phyloP scores from a whole-genome alignment of 2,797 vertebrate species.

The Esox masquinongy region DNA sequence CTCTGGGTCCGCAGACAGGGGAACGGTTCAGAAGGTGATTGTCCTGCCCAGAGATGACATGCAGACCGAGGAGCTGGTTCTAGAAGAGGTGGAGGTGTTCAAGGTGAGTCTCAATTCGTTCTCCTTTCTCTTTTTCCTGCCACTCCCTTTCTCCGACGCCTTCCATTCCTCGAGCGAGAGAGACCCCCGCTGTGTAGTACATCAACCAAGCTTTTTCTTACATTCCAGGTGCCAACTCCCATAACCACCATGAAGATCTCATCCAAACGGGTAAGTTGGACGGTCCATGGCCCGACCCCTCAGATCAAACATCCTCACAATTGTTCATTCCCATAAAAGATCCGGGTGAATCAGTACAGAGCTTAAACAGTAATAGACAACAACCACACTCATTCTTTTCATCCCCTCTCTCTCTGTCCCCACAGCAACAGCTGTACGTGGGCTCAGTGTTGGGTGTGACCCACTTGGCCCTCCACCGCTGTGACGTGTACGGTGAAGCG shows the following conservation, averaged over 20 bases:
- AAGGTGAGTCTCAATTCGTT: slow-evolving; percentile 75
- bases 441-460: slow-evolving; percentile 90
- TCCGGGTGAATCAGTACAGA: not conserved
- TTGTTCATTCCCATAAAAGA: not conserved
- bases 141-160: not conserved
- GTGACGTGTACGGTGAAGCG: slow-evolving; percentile 91
- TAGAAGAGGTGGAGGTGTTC: slow-evolving; percentile 97
- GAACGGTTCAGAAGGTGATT: slow-evolving; percentile 97
- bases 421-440: slow-evolving; percentile 97
- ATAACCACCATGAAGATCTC: slow-evolving; percentile 99
- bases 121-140: not conserved
- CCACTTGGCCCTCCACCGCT: slow-evolving; percentile 94
- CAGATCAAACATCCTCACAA: not conserved
- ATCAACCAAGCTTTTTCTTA: slow-evolving; percentile 3
- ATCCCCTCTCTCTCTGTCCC: not conserved
- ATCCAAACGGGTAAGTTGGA: slow-evolving; percentile 89
- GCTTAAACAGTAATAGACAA: not conserved
- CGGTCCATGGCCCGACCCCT: not conserved
- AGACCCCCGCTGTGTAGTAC: not conserved
- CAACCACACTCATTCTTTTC: not conserved
- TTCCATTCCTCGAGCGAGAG: slow-evolving; percentile 1
- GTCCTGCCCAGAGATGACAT: slow-evolving; percentile 95
- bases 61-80: slow-evolving; percentile 93
- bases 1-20: slow-evolving; percentile 78
- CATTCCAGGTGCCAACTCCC: slow-evolving; percentile 85